phyloP scores from a whole-genome alignment of 2,113 vertebrate species.

The Xenopus tropicalis region DNA sequence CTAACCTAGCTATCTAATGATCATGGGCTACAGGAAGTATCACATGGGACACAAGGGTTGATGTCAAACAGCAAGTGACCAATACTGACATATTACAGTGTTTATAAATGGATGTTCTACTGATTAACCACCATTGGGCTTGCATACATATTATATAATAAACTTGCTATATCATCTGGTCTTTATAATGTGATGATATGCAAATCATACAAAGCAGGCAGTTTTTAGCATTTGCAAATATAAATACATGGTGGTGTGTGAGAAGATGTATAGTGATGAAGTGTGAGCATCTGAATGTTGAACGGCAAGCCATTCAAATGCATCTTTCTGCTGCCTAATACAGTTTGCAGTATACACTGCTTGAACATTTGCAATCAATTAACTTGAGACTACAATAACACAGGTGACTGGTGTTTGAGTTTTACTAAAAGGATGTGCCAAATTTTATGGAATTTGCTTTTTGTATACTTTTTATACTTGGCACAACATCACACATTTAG shows the following conservation, averaged over 20 bases:
- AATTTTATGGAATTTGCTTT: slow-evolving; percentile 3
- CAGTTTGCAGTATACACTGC: background rate
- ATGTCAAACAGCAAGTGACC: no score
- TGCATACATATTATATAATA: no score
- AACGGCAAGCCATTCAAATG: background rate
- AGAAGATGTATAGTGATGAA: background rate
- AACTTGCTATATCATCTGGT: no score
- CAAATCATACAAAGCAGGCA: no score
- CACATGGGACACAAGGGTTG: no score
- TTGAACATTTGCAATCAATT: slow-evolving; percentile 5
- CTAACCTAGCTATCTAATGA: no score
- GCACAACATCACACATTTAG: slow-evolving; percentile 17
- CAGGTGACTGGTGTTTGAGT: background rate
- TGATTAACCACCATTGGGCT: no score
- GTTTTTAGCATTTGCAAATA: no score
- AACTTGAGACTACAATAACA: background rate
- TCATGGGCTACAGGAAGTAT: no score
- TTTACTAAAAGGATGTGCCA: background rate
- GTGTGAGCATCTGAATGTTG: background rate
- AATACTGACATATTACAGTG: no score
- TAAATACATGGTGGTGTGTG: background rate
- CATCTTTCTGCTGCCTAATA: background rate
- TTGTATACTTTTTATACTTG: slow-evolving; percentile 1
- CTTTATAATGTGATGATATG: no score
- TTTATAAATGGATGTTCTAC: no score